phyloP scores from a whole-genome alignment of 2,113 vertebrate genomes.

The Procavia capensis region DNA sequence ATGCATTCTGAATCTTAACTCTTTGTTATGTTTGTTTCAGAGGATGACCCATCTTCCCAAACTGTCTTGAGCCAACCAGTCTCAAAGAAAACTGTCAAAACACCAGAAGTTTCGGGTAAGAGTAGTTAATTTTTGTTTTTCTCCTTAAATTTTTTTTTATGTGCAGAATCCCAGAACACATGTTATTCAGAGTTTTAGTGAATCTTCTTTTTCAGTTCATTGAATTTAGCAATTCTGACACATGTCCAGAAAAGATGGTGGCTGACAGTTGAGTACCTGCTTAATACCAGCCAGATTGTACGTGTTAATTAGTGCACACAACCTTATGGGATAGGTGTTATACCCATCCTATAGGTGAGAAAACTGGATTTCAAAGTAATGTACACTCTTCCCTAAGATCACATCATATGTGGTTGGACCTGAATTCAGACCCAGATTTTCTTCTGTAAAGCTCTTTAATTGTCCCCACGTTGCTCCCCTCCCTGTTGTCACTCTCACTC shows the following conservation, averaged over 20 bases:
- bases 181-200: neutral
- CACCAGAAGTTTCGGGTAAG: slow-evolving; percentile 70
- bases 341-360: neutral
- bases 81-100: slow-evolving; percentile 61
- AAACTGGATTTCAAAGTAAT: neutral
- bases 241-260: neutral
- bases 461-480: neutral
- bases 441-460: neutral
- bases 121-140: neutral
- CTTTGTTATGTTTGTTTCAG: slow-evolving; percentile 42
- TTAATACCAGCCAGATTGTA: neutral
- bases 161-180: neutral
- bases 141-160: slow-evolving; percentile 15
- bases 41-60: slow-evolving; percentile 71
- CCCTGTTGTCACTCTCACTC: neutral
- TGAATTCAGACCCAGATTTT: slow-evolving; percentile 23
- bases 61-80: slow-evolving; percentile 41
- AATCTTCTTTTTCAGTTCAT: neutral
- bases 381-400: neutral
- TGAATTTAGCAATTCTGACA: neutral
- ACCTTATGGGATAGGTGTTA: neutral
- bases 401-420: neutral
- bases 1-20: slow-evolving; percentile 37
- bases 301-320: neutral
- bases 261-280: neutral